Base-by-base conservation (phyloP, 2,888 invertebrate genomes). In the Sclerodermus sp. region DNA sequence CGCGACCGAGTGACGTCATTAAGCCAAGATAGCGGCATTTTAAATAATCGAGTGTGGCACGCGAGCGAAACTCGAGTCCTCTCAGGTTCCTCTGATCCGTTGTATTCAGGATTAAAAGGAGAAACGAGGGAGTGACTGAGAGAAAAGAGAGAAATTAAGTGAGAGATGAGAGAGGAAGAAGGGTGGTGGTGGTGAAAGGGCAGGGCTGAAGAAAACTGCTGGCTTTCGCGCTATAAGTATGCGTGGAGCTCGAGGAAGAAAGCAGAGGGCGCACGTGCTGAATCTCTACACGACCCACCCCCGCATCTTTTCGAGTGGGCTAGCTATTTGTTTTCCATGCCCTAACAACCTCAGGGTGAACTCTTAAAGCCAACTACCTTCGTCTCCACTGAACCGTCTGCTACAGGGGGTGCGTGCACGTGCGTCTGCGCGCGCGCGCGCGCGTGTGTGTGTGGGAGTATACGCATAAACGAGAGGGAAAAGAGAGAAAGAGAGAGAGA, bases 321-420 rank as follows among this genome's bases (percentile, higher is more conserved):
- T 46, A 48, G 49, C 57, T 68, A 64, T 71, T 74, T 71, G 68
- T 67, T 69, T 67, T 64, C 57, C 53, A 51, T 57, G 55, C 58
- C 58, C 64, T 56, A 57, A 64, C 59, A 57, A 57, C 53, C 39
- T 42, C 37, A 52, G 60, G 62, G 61, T 60, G 48, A 50, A 57
- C 66, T 68, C 67, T 66, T 65, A 62, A 66, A 62, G 64, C 65
- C 62, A 57, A 60, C 57, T 58, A 63, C 53, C 61, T 23, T 23
- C 23, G 23, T 23, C 3, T 23, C 23, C 23, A 8, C 55, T 52
- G 40, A 51, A 51, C 38, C 47, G 34, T 44, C 45, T n/a, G 23
- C 50, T 41, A 46, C 54, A 51, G 42, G 55, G 23, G 55, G 38
- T 38, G 44, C 42, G 42, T 47, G 34, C 31, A 17, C 41, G 17